Base-by-base conservation (phyloP, 2,888 invertebrate species). In the Campaea margaritaria region DNA sequence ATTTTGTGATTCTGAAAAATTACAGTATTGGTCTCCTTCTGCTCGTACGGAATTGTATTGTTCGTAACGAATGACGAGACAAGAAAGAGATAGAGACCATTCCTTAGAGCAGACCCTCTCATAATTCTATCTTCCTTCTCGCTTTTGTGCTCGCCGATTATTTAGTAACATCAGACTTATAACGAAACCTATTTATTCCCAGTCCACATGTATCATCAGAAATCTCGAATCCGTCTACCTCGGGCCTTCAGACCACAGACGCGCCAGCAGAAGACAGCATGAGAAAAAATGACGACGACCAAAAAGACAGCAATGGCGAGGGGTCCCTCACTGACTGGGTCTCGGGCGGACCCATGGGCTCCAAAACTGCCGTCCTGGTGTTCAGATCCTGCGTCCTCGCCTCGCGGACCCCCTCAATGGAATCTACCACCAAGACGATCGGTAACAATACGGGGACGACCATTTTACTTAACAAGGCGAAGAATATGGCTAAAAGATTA, bases 321-420 rank as follows among this genome's bases (percentile, higher is more conserved):
- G 89, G 83, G 1, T 85, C 83, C 55, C 55, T 91, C 38, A 67
- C 86, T 10, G 92, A 91, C 74, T 94, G 94, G 94, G 80, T 94
- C 54, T 91, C 93, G 34, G 94, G 94, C 54, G 94, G 94, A 14
- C 91, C 88, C 28, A 72, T 94, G 67, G 96, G 96, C 15, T 93
- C 95, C 1, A 94, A 94, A 58, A 94, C 93, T 54, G 93, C 95
- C 3, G 93, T 95, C 47, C 89, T 96, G 53, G 93, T 95, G 47
- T 96, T 96, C 85, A 91, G 95, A 71, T 95, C 95, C 73, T 93
- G 94, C 67, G 94, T 94, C 44, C 85, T 95, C 64, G 95, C 94
- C 0, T 78, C 83, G 0, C 70, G 83, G 15, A 86, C 88, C 0
- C 87, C 91, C 0, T 89, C 90, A 57, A 84, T 86, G 88, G 93